Evolutionary conservation across 2,797 vertebrate genomes (phyloP).

Genomic region (Bovichtus variegatus): DNA sequence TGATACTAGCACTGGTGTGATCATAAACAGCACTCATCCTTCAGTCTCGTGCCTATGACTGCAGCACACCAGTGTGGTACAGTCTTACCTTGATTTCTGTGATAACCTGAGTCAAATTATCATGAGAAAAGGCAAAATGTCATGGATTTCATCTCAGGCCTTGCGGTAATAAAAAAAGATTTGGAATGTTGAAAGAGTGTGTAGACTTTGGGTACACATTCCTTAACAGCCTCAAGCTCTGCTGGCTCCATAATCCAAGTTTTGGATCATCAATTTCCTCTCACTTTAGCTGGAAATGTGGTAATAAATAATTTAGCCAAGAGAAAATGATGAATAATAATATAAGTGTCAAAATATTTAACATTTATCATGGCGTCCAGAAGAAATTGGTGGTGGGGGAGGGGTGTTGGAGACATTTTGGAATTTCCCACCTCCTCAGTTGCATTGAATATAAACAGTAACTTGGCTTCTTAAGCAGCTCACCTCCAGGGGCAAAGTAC

Average conservation of each 20-base stretch:
- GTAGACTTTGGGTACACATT: conserved; percentile 34
- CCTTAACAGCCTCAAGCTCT: conserved; percentile 39
- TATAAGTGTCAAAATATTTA: conserved; percentile 62
- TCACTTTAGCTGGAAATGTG: conserved; percentile 61
- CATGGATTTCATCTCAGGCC: conserved; percentile 27
- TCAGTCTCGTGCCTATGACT: not conserved
- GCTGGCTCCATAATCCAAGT: conserved; percentile 63
- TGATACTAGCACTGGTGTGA: too few relatives aligned
- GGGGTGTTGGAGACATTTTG: conserved; percentile 28
- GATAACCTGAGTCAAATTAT: not conserved
- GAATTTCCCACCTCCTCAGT: not conserved
- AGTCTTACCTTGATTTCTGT: conserved; percentile 1
- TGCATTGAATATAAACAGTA: conserved; percentile 30
- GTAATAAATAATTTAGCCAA: conserved; percentile 73
- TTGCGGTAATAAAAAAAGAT: conserved; percentile 22
- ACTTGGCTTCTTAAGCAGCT: conserved; percentile 20
- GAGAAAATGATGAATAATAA: conserved; percentile 69
- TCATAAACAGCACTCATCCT: not conserved
- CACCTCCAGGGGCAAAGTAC: conserved; percentile 39
- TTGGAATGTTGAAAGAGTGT: conserved; percentile 33
- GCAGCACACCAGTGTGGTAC: not conserved
- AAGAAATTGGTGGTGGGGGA: conserved; percentile 19
- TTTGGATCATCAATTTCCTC: conserved; percentile 74
- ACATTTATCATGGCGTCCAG: conserved; percentile 44
- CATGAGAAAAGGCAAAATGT: conserved; percentile 11